Evolutionary conservation across 1,140 invertebrate species (phyloP).

Genomic region (Streblospio benedicti): DNA sequence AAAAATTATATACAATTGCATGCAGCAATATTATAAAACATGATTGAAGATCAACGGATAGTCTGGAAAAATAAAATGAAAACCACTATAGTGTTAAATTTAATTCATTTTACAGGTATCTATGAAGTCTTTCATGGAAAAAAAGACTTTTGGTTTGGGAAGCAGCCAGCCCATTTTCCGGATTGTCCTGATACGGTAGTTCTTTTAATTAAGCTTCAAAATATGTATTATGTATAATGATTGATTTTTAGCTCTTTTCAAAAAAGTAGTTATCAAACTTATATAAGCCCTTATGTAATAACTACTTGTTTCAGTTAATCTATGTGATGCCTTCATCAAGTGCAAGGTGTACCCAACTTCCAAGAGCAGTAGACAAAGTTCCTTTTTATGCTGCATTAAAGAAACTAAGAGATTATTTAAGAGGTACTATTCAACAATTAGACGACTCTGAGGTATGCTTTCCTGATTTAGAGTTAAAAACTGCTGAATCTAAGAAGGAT

Average conservation of each 20-base stretch:
- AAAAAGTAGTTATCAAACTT: neutral
- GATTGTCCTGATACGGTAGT: slow-evolving; percentile 89
- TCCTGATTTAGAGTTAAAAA: slow-evolving; percentile 49
- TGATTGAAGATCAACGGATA: too few species aligned
- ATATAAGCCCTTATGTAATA: neutral
- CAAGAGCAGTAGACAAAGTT: slow-evolving; percentile 89
- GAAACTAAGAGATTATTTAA: slow-evolving; percentile 89
- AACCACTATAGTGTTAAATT: too few species aligned
- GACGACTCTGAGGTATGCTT: slow-evolving; percentile 89
- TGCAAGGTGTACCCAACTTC: slow-evolving; percentile 87
- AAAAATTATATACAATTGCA: too few species aligned
- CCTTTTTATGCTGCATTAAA: slow-evolving; percentile 91
- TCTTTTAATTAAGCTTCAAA: slow-evolving; percentile 18
- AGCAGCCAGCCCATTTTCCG: slow-evolving; percentile 83
- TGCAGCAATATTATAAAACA: too few species aligned
- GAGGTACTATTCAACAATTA: slow-evolving; percentile 74
- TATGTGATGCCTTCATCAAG: slow-evolving; percentile 98
- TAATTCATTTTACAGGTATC: slow-evolving; percentile 53
- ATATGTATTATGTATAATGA: too few species aligned
- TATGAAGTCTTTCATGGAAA: slow-evolving; percentile 95
- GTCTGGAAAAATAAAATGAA: too few species aligned
- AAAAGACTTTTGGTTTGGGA: slow-evolving; percentile 93
- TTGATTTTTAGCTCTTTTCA: neutral
- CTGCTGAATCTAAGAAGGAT: too few species aligned
- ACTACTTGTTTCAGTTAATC: slow-evolving; percentile 65